Base-by-base conservation (phyloP, 2,888 invertebrate genomes). In the Koerneria pararmatus region DNA sequence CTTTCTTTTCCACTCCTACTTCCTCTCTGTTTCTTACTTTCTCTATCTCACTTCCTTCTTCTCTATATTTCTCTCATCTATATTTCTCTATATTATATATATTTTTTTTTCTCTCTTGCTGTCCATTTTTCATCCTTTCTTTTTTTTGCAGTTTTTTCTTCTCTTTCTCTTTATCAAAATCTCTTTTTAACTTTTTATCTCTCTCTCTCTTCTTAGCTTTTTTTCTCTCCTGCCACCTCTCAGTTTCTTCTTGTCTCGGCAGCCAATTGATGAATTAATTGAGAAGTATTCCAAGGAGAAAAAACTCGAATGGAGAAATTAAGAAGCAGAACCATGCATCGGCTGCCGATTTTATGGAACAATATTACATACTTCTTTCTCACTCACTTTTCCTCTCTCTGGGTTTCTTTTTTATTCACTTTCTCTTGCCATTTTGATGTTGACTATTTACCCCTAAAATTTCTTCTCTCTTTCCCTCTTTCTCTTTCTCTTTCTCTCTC, bases 21-120 rank as follows among this genome's bases (percentile, higher is more conserved):
- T 8, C 5, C 41, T 1, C 31, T 48, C 61, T 68, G 64, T 64
- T 68, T 65, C 60, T 60, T 61, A 64, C 59, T 32, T 53, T 58
- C 8, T 1, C 27, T 31, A 48, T 6, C 27, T 0, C n/a, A 35
- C 57, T 53, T 24, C 59, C 46, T 65, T 31, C 60, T 59, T 64
- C 67, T 62, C 63, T 66, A n/a, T n/a, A 68, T 68, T 61, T 64
- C 68, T 60, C 65, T 54, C 24, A 56, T 37, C 32, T 46, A 29
- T 31, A 34, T 56, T 34, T 31, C 29, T 66, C 34, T 49, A 15
- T 35, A 4, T 46, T 48, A 57, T 31, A 61, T 49, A 22, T 34
- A n/a, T 58, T 48, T 56, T 56, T 62, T 34, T 34, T 49, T 22
- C 37, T 54, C 58, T 22, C 4, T 35, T 32, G 24, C 51, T 19